Evolutionary conservation across 1,140 invertebrate species (phyloP).

Genomic region (Globodera ellingtonae): DNA sequence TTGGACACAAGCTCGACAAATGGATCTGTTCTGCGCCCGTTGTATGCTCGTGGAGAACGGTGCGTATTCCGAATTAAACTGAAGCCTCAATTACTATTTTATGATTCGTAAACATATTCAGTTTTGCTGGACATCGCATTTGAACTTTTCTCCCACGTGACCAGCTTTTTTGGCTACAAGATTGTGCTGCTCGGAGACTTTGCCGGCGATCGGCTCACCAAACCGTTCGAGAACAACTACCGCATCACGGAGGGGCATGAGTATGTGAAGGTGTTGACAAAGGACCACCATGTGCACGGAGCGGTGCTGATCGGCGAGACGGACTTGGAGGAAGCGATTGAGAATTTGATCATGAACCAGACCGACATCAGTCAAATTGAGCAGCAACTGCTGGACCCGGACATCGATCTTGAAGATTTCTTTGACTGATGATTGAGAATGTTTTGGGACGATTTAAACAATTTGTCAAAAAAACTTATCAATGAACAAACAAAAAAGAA

Average conservation of each 20-base stretch:
- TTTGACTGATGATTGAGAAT: slow-evolving; percentile 30
- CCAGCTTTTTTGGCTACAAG: slow-evolving; percentile 90
- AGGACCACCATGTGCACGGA: slow-evolving; percentile 85
- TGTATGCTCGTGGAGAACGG: slow-evolving; percentile 74
- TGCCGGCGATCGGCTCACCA: slow-evolving; percentile 20
- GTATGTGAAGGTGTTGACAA: slow-evolving; percentile 69
- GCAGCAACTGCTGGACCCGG: slow-evolving; percentile 33
- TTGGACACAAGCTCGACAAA: slow-evolving; percentile 96
- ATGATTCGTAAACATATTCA: background rate
- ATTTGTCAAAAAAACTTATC: background rate
- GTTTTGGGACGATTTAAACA: too few relatives aligned
- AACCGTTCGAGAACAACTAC: slow-evolving; percentile 41
- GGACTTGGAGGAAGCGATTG: slow-evolving; percentile 77
- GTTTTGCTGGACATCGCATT: slow-evolving; percentile 85
- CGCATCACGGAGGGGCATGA: slow-evolving; percentile 40
- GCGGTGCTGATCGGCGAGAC: slow-evolving; percentile 94
- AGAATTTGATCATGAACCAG: slow-evolving; percentile 43
- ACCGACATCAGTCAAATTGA: slow-evolving; percentile 44
- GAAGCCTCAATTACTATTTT: background rate
- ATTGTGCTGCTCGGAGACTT: slow-evolving; percentile 66
- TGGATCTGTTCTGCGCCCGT: slow-evolving; percentile 89
- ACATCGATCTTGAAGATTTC: slow-evolving; percentile 42
- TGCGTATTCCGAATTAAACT: background rate
- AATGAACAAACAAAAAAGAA: background rate
- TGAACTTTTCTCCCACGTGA: slow-evolving; percentile 94